A percentile compares a stretch with the other conserved stretches of the same genome.
These are phyloP conservation scores for Crotalus tigris DNA, from an alignment of 2,113 vertebrate genomes.

Conservation along the genomic window DNA sequence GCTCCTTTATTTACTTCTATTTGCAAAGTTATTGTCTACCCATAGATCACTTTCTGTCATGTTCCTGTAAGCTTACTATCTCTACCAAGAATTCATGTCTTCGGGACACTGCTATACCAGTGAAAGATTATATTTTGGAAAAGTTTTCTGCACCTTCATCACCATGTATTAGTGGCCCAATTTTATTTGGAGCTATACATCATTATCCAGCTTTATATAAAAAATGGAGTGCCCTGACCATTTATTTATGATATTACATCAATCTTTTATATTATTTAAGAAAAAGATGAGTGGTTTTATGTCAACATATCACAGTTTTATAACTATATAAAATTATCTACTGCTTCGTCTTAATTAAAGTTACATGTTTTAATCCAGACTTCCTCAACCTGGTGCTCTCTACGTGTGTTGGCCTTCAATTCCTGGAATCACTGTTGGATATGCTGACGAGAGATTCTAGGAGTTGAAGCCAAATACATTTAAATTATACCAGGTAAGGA, in stretches of 20 bases:
- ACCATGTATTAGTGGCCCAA: background rate
- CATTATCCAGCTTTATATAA: background rate
- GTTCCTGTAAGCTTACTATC: background rate
- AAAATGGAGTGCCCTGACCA: accelerated
- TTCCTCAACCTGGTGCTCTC: background rate
- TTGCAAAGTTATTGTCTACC: background rate
- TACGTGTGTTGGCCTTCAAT: background rate
- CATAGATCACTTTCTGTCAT: no score
- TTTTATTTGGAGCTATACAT: background rate
- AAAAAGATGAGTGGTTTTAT: background rate
- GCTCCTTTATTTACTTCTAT: background rate
- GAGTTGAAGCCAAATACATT: background rate
- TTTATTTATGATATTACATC: accelerated
- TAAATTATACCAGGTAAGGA: background rate
- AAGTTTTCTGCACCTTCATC: background rate
- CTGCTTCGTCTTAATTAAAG: background rate
- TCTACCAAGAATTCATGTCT: background rate
- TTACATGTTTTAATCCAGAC: background rate
- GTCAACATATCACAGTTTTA: background rate
- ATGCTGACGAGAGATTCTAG: background rate
- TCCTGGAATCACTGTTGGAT: background rate
- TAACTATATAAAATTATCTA: background rate
- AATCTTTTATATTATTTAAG: background rate
- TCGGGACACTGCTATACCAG: background rate
- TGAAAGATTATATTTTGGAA: background rate